Conservation (phyloP, 2,797 vertebrate species). For the Cyclopterus lumpus region DNA sequence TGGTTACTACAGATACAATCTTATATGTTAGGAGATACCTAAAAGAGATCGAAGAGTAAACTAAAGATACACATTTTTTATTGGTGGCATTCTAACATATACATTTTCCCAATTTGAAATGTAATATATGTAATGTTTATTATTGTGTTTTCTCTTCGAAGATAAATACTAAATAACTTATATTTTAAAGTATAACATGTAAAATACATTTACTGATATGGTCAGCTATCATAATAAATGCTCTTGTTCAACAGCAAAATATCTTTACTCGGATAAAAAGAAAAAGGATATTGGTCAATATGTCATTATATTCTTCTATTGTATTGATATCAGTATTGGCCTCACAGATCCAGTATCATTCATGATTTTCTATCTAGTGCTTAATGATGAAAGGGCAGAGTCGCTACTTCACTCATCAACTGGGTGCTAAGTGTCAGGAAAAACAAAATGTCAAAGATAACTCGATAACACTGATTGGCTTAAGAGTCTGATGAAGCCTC, state of each 20-base stretch:
- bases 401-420: conserved; percentile 6
- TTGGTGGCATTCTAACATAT: background rate
- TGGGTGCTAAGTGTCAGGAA: conserved; percentile 20
- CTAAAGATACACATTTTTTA: background rate
- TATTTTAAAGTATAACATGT: background rate
- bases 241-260: background rate
- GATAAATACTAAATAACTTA: background rate
- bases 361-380: background rate
- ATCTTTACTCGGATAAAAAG: background rate
- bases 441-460: conserved; percentile 40
- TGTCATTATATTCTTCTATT: background rate
- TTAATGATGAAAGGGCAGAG: conserved; percentile 16
- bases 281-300: background rate
- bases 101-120: background rate
- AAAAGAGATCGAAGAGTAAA: background rate
- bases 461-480: conserved; percentile 10
- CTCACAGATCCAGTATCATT: background rate
- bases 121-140: too few species aligned
- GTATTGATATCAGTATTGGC: background rate
- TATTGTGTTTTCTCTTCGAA: background rate
- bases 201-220: background rate
- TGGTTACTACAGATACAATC: background rate
- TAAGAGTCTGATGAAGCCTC: conserved; percentile 8
- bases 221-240: background rate
- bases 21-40: background rate